phyloP scores from a whole-genome alignment of 2,797 vertebrate species.

The Enteromius thamalakanensis region DNA sequence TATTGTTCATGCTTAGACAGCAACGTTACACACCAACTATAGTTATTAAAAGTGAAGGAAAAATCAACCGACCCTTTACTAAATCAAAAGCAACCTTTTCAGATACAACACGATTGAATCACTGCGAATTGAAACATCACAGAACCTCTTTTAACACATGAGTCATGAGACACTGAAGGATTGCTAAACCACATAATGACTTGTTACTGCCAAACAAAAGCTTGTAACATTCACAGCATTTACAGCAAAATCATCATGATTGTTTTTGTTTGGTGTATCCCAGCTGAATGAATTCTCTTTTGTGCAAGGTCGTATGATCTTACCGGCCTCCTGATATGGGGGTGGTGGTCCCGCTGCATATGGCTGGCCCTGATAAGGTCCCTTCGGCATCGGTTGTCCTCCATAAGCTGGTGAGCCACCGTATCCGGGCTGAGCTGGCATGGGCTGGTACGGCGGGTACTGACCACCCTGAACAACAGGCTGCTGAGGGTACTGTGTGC shows the following conservation, averaged over 20 bases:
- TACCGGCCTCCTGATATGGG: slow-evolving; percentile 66
- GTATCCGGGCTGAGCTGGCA: slow-evolving; percentile 70
- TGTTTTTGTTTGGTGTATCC: too few species aligned
- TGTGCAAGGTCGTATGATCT: slow-evolving; percentile 20
- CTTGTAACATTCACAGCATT: background rate
- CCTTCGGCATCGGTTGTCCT: slow-evolving; percentile 52
- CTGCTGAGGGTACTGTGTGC: slow-evolving; percentile 68
- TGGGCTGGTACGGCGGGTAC: slow-evolving; percentile 72
- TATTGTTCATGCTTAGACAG: background rate
- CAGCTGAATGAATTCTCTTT: background rate
- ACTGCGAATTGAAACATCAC: background rate
- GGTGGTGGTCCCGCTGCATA: slow-evolving; percentile 53
- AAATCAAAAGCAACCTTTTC: background rate
- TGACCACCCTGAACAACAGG: slow-evolving; percentile 65
- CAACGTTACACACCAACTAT: background rate
- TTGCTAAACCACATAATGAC: background rate
- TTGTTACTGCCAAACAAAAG: background rate
- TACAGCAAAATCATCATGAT: background rate
- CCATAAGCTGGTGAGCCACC: slow-evolving; percentile 61
- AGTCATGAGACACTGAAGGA: background rate
- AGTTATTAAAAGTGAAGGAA: background rate
- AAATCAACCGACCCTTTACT: background rate
- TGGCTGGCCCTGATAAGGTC: slow-evolving; percentile 55
- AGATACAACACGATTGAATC: background rate
- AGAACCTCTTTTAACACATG: background rate